Base-by-base conservation (phyloP, 2,888 invertebrate genomes). In the Nudaria mundana region DNA sequence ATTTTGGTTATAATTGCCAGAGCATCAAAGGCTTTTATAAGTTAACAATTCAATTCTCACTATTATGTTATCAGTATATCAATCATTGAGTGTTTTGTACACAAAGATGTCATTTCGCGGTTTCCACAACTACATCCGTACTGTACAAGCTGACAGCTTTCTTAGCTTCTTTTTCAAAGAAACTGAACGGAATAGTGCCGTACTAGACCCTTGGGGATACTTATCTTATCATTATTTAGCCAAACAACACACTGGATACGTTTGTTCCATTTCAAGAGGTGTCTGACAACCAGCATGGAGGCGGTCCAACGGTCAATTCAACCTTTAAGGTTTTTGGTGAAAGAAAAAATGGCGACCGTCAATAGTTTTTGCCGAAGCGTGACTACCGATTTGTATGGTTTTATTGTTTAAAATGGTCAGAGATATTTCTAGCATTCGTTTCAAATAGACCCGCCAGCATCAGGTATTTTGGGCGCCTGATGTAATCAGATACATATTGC, bases 291-390 rank as follows among this genome's bases (percentile, higher is more conserved):
- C 40, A 48, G 24, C 34, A 15, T 34, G 30, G 22, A 42, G 29
- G 13, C 30, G 40, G 39, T 40, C 49, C 45, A 40, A 15, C 24
- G 37, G 55, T 44, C 55, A 55, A 43, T 41, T 41, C 46, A 52
- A 48, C 40, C 33, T 34, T 24, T 23, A 8, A 26, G 13, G 37
- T 23, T 28, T 26, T 33, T 10, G 11, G 4, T 7, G 7, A n/a
- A n/a, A 10, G 43, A 57, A 52, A 55, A 55, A 39, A 13, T 37
- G 36, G 41, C 39, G 3, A 25, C 39, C 12, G 15, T 14, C 23
- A 32, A 18, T 26, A 32, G 29, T 34, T 39, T 54, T 58, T 37
- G 50, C 23, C 30, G 32, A 41, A 54, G 34, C 35, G 28, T 36
- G 11, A 34, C 42, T 26, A 33, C 41, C 30, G 39, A 29, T 29